Evolutionary conservation across 2,888 invertebrate species (phyloP).

Genomic region (Ophonus ardosiacus): DNA sequence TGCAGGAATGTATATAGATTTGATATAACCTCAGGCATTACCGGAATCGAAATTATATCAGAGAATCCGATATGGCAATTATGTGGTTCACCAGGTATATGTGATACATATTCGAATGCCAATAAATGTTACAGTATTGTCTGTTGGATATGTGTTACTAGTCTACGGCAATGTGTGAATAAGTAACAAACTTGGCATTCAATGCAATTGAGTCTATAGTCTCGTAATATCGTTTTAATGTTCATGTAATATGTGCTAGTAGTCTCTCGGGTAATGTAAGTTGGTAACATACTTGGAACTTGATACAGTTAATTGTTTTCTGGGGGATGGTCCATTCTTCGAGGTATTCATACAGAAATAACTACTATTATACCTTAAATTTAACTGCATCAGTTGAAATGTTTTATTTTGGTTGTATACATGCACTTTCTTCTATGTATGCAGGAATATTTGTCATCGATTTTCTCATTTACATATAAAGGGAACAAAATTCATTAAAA

Average conservation of each 20-base stretch:
- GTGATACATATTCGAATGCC: not conserved
- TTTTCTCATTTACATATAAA: not conserved
- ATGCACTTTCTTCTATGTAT: not conserved
- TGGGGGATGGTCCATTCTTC: not conserved
- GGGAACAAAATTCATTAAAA: not conserved
- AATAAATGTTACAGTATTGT: not conserved
- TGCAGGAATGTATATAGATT: not conserved
- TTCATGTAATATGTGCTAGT: not conserved
- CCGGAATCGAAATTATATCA: not conserved
- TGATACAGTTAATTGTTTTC: not conserved
- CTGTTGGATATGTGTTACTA: slow-evolving; percentile 11
- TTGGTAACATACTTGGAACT: not conserved
- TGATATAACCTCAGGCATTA: not conserved
- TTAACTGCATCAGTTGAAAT: not conserved
- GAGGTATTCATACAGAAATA: too few species aligned
- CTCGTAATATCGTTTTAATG: slow-evolving; percentile 2
- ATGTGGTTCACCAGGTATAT: not conserved
- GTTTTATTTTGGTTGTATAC: not conserved
- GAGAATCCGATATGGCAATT: not conserved
- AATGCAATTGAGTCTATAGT: not conserved
- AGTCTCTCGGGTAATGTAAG: not conserved
- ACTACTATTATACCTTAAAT: too few species aligned
- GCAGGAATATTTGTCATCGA: not conserved
- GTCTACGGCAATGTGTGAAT: slow-evolving; percentile 15
- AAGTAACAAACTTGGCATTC: slow-evolving; percentile 1